These are phyloP conservation scores for Percopsis omiscomaycus DNA, from an alignment of 2,797 vertebrate species.

Conservation along the genomic window DNA sequence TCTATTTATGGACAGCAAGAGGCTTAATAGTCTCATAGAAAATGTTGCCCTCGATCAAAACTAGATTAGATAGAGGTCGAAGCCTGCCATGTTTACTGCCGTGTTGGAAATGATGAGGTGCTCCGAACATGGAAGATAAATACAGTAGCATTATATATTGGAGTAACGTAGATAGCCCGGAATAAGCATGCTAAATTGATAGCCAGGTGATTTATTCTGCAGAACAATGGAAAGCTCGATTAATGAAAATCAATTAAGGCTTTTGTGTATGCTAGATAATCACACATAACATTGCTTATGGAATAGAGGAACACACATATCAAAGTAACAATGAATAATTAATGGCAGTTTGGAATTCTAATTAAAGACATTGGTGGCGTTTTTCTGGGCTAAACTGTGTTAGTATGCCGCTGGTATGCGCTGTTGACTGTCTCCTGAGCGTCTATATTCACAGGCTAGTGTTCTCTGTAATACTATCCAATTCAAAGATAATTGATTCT, in stretches of 20 bases:
- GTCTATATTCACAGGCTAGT: slow-evolving; percentile 26
- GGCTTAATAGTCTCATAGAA: slow-evolving; percentile 17
- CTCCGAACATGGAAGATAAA: slow-evolving; percentile 60
- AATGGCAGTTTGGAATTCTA: slow-evolving; percentile 41
- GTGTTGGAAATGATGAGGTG: slow-evolving; percentile 66
- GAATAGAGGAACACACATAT: slow-evolving; percentile 27
- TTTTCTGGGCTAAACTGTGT: slow-evolving; percentile 42
- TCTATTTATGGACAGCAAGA: slow-evolving; percentile 4
- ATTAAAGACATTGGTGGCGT: slow-evolving; percentile 47
- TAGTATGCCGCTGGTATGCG: slow-evolving; percentile 35
- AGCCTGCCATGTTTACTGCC: slow-evolving; percentile 53
- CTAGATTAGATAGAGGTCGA: slow-evolving; percentile 62
- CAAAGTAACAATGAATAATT: slow-evolving; percentile 30
- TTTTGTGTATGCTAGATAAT: slow-evolving; percentile 23
- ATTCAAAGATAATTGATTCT: slow-evolving; percentile 66
- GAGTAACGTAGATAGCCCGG: slow-evolving; percentile 19
- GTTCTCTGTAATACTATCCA: slow-evolving; percentile 54
- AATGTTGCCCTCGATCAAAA: slow-evolving; percentile 57
- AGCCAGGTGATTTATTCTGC: slow-evolving; percentile 59
- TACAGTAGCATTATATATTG: slow-evolving; percentile 64
- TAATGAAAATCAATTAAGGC: slow-evolving; percentile 48
- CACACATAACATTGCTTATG: slow-evolving; percentile 14
- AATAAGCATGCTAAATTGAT: slow-evolving; percentile 55
- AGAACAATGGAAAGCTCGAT: slow-evolving; percentile 46
- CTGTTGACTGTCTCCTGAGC: slow-evolving; percentile 36